Evolutionary conservation across 2,888 invertebrate species (phyloP), one percentile per base, ranked within the genome.

Genomic region (Anarsia innoxiella): DNA sequence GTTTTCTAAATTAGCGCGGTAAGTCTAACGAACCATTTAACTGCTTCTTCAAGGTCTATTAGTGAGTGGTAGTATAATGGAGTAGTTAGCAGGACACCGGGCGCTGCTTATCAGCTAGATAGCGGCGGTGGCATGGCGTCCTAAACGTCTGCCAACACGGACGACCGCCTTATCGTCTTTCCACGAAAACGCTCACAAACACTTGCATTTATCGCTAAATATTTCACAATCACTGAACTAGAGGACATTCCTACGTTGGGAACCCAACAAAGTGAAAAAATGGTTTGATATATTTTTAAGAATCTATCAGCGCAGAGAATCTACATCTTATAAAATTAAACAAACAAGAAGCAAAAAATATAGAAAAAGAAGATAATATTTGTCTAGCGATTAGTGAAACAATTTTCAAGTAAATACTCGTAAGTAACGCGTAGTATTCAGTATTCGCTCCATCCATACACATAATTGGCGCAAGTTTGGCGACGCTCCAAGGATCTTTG

Each of bases 121-220:
- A 79, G 65, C 60, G 64, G 59, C n/a, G n/a, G n/a, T n/a, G n/a
- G n/a, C n/a, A n/a, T n/a, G n/a, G n/a, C 68, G 68, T 68, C 72
- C 74, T 63, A n/a, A 79, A 73, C 65, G 71, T 65, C 65, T 66
- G 68, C 61, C 62, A 55, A 59, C 59, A 25, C 19, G 3, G 8
- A 58, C 53, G 60, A 57, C 49, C 49, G 46, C 56, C 61, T 77
- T 82, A 82, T 80, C 80, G 63, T 50, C 51, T 59, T 82, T 82
- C 83, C 71, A 73, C 71, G 77, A 80, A 82, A 64, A 59, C 59
- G 62, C 63, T 59, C 55, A 63, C 72, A 77, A 74, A 74, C 76
- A 76, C 72, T 73, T 72, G 66, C 60, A 64, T 54, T 69, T 76
- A 79, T 80, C 78, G 75, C 72, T 51, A 72, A 71, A 68, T 66